Base-by-base conservation (phyloP, 30 jellyfish, hydroid and myxozoan genomes). In the Cassiopea andromeda region DNA sequence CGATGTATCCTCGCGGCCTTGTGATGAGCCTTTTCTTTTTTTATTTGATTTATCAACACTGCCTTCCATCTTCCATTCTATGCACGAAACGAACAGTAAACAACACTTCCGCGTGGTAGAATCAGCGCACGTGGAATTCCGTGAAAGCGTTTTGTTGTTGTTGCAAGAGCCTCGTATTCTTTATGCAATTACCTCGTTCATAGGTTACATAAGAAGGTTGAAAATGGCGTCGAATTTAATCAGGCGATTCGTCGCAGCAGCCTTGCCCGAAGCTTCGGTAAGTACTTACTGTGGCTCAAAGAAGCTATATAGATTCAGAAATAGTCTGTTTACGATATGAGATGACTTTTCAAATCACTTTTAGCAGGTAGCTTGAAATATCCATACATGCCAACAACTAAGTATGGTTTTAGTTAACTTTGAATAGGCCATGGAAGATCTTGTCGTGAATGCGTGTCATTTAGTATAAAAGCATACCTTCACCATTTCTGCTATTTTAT, bases 211-310 rank as follows among this genome's bases (percentile, higher is more conserved):
- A 70, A 70, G 79, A 16, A 18, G 57, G 15, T 4, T 1, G 45
- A 19, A 70, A 70, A 70, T 70, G 79, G 79, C 79, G 50, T n/a
- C 79, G 50, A 19, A 15, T 43, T 70, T 70, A 19, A 38, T 38
- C 1, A n/a, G 79, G 5, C 49, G 79, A 43, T 8, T 70, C 15
- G 18, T 19, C 16, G n/a, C 79, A 15, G 10, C 79, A 70, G 5
- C 27, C 38, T 43, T 70, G 27, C 79, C 79, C 50, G 79, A 70
- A 70, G 5, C 79, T 2, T n/a, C 79, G 7, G 79, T 70, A 70
- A 70, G 79, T 70, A 70, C 27, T 70, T 12, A 0, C 17, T 5
- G 5, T 18, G 0, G 13, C n/a, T 67, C 68, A 58, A 58, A 6
- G 68, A 58, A 58, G 14, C 8, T 58, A 27, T 27, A 0, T 27